A percentile compares a stretch with the other conserved stretches of the same genome.
phyloP scores from a whole-genome alignment of 2,888 invertebrate species.

The Amorpha juglandis region DNA sequence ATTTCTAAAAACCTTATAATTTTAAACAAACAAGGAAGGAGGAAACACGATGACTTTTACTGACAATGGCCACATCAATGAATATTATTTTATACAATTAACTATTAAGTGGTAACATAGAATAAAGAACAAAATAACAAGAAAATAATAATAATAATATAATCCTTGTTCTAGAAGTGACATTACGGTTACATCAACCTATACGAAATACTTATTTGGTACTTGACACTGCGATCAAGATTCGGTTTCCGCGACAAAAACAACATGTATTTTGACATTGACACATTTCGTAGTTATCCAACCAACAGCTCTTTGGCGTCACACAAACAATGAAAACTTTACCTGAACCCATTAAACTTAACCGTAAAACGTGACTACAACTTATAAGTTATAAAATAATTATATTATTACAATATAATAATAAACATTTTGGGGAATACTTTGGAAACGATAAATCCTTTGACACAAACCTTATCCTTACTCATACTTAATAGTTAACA shows the following conservation, averaged over 20 bases:
- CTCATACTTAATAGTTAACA: conserved; percentile 79
- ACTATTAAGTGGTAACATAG: conserved; percentile 73
- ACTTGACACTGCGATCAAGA: conserved; percentile 21
- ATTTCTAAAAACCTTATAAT: conserved; percentile 71
- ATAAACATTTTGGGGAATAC: conserved; percentile 83
- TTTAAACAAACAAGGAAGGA: conserved; percentile 61
- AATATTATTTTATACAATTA: conserved; percentile 54
- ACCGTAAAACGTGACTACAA: conserved; percentile 74
- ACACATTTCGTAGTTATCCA: conserved; percentile 38
- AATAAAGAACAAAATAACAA: conserved; percentile 64
- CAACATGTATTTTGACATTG: conserved; percentile 49
- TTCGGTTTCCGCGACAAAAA: conserved; percentile 25
- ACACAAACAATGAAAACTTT: conserved; percentile 59
- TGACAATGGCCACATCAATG: conserved; percentile 75
- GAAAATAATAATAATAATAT: conserved; percentile 52
- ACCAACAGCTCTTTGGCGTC: conserved; percentile 73
- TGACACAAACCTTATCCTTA: conserved; percentile 83
- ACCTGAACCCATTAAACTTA: conserved; percentile 69
- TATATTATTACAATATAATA: conserved; percentile 58
- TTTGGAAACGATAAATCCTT: conserved; percentile 85
- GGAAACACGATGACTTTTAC: conserved; percentile 51
- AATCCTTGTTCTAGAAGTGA: conserved; percentile 28
- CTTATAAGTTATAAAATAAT: conserved; percentile 66
- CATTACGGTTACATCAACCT: conserved; percentile 40
- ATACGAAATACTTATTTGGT: conserved; percentile 33